Evolutionary conservation across 1,140 invertebrate genomes (phyloP).

Genomic region (Chironomus tepperi): DNA sequence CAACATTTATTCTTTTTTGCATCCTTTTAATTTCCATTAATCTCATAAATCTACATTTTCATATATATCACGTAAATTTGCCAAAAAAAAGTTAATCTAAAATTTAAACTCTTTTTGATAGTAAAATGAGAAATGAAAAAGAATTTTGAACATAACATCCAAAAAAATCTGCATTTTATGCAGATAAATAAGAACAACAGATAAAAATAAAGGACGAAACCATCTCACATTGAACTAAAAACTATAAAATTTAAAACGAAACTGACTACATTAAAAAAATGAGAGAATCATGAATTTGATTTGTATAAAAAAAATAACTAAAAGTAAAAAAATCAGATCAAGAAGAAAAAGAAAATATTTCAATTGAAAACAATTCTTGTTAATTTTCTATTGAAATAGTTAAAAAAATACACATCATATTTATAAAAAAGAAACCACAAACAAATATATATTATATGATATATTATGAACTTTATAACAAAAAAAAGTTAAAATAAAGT

Average conservation of each 20-base stretch:
- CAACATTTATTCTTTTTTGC: too few species aligned
- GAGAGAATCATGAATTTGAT: background rate
- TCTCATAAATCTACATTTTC: too few species aligned
- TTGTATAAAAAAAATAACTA: constrained; percentile 16
- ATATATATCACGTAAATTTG: too few species aligned
- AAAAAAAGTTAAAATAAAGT: constrained; percentile 22
- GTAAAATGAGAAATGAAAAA: background rate
- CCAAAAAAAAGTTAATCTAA: background rate
- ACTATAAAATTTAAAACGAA: background rate
- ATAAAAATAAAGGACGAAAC: background rate
- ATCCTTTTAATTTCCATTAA: too few species aligned
- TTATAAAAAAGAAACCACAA: constrained; percentile 20
- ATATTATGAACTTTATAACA: constrained; percentile 24
- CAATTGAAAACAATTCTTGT: constrained; percentile 23
- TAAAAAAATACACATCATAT: constrained; percentile 23
- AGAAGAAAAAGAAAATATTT: constrained; percentile 11
- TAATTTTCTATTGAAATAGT: constrained; percentile 24
- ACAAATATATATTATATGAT: constrained; percentile 24
- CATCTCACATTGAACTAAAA: background rate
- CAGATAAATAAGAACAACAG: background rate
- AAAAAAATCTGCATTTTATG: background rate
- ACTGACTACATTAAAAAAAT: background rate
- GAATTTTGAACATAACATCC: background rate
- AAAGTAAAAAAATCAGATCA: background rate
- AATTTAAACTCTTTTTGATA: background rate